Base-by-base conservation (phyloP, 2,888 invertebrate species). In the Micoletzkya japonica region DNA sequence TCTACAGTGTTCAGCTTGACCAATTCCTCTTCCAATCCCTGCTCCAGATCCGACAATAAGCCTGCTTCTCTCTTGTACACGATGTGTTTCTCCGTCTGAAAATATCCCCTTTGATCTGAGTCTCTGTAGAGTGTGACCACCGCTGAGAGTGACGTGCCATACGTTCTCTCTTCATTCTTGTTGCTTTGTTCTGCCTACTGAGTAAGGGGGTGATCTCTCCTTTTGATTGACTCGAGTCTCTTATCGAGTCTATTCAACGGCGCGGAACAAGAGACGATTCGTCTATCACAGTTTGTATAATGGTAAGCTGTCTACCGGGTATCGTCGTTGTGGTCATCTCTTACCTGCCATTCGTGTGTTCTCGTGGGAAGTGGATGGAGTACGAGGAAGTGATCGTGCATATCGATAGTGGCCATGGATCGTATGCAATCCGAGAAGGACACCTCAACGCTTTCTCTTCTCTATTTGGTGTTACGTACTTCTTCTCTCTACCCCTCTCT, bases 321-420 rank as follows among this genome's bases (percentile, higher is more conserved):
- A n/a, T n/a, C n/a, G n/a, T n/a, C n/a, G n/a, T n/a, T n/a, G n/a
- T n/a, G n/a, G n/a, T n/a, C n/a, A 24, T 50, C 24, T 4, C n/a
- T 37, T 28, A 54, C 64, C 64, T 66, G 64, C 64, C 64, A 66
- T 60, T 52, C 54, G 28, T 66, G 64, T 30, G 37, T 54, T n/a
- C 82, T 34, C 10, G 73, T 60, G 6, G 85, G 85, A 24, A 85
- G 57, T 17, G 85, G 83, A 70, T 84, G 83, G 6, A 85, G 72
- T 50, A 85, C 76, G 50, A 85, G 76, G 73, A 85, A 85, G 69
- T 85, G 83, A 66, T 84, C 79, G 57, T 82, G 76, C 72, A 82
- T 77, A 36, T 83, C 79, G 54, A 85, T 76, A 26, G 81, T 77
- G 28, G 83, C 85, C 79, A 79, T 81, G 63, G 74, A 72, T 52